Conservation (phyloP, 2,113 vertebrate genomes). For the Corvus moneduloides region DNA sequence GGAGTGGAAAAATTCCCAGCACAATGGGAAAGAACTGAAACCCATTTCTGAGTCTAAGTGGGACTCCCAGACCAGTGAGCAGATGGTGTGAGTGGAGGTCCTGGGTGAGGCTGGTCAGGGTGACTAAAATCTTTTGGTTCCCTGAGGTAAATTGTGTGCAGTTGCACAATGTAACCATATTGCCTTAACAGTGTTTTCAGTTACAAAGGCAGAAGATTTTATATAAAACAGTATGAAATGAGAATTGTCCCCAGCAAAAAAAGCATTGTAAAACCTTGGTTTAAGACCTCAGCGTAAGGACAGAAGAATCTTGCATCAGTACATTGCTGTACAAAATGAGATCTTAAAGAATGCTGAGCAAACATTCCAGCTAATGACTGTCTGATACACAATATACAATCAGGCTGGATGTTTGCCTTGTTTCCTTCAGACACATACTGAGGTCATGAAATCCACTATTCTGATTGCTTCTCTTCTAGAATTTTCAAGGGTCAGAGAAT, state of each 20-base stretch:
- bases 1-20: background rate
- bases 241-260: background rate
- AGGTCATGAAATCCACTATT: background rate
- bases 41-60: no score
- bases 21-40: background rate
- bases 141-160: background rate
- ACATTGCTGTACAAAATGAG: background rate
- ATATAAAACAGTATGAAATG: background rate
- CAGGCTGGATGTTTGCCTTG: conserved; percentile 1
- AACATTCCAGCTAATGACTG: background rate
- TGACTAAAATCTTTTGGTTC: background rate
- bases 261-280: background rate
- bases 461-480: background rate
- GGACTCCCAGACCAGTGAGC: background rate
- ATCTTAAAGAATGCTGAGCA: conserved; percentile 19
- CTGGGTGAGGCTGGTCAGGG: background rate
- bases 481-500: conserved; percentile 1
- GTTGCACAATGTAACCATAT: background rate
- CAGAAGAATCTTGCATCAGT: background rate
- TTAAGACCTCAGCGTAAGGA: background rate
- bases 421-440: background rate
- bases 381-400: background rate
- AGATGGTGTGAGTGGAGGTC: background rate
- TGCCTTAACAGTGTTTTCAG: background rate
- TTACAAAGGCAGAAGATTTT: background rate